Evolutionary conservation across 2,888 invertebrate genomes (phyloP), one percentile per base, ranked within the genome.

Genomic region (Diplazon laetatorius): DNA sequence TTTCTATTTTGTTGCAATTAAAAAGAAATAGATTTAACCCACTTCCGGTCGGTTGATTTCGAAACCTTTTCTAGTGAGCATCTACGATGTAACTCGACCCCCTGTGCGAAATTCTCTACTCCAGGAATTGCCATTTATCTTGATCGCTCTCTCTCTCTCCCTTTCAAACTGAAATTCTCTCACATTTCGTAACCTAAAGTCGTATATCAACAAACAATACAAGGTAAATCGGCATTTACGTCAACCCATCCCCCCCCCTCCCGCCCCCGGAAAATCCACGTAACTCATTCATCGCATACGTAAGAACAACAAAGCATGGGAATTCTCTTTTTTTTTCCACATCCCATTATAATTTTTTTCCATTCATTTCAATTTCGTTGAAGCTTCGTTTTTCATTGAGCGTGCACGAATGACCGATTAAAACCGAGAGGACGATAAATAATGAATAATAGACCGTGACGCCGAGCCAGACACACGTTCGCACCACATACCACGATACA

Each of bases 391-490:
- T 16, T 46, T 48, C 18, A 25, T 12, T 57, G n/a, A 60, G 37
- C 22, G 44, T 50, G 18, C 22, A 35, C 42, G 10, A 62, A 68
- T 9, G 8, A 5, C 60, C 30, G 70, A 74, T 78, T 69, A 70
- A 70, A 70, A 74, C 59, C 44, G 50, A 59, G n/a, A 18, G 22
- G 30, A n/a, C 25, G 57, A 74, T 78, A 65, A 78, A 74, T 78
- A 74, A 78, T 69, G 37, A 70, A 74, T 60, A 74, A 69, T 59
- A 57, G 44, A 44, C 52, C 44, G 69, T 20, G 44, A 73, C 65
- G 46, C 25, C 42, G 65, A 48, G 50, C 57, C 69, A 44, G n/a
- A n/a, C n/a, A 60, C 65, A 60, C 25, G 62, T 66, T 65, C 65
- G 8, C 52, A 37, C 65, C 65, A 42, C 22, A 69, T 69, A 50